Base-by-base conservation (phyloP, 1,140 invertebrate genomes). In the Goniozus legneri region DNA sequence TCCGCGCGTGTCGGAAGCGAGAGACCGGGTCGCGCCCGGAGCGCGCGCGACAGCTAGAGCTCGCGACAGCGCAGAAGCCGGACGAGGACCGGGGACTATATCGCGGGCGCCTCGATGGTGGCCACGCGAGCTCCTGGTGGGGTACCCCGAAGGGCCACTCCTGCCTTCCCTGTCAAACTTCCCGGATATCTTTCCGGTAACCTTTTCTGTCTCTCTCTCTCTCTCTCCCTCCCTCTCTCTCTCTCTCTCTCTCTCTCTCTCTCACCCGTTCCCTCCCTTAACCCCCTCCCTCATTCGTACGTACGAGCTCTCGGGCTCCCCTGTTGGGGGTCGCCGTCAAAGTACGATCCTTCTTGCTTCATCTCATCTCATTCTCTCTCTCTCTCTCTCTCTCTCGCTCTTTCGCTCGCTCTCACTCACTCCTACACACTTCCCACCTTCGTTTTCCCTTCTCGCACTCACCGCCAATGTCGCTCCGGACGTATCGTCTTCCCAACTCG, bases 161-260 rank as follows among this genome's bases (percentile, higher is more conserved):
- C 50, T 50, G 49, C 44, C 38, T 43, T 27, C 27, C 22, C n/a
- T 38, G 18, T 32, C 14, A 47, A 56, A 69, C 67, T 70, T 69
- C 58, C 67, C 65, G 65, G 67, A 69, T 72, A 72, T 69, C 66
- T 70, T 65, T 62, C 69, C 67, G 69, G 65, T 66, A 67, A 70
- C 65, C 65, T 69, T 62, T 62, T 54, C 62, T 64, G 31, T 10
- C 33, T 19, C 27, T 18, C 18, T 16, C 15, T 31, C 30, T 7
- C 19, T 32, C 31, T 27, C 10, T 34, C 20, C 6, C 19, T 16
- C 31, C 19, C n/a, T 10, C 3, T 19, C 16, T 27, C 0, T 13
- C 13, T 19, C 33, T 15, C 4, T 38, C 8, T 19, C 35, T 47
- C 40, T 32, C 50, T 44, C 46, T 34, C 27, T 36, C 35, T 38